Base-by-base conservation (phyloP, 2,113 vertebrate species). In the Protobothrops mucrosquamatus region DNA sequence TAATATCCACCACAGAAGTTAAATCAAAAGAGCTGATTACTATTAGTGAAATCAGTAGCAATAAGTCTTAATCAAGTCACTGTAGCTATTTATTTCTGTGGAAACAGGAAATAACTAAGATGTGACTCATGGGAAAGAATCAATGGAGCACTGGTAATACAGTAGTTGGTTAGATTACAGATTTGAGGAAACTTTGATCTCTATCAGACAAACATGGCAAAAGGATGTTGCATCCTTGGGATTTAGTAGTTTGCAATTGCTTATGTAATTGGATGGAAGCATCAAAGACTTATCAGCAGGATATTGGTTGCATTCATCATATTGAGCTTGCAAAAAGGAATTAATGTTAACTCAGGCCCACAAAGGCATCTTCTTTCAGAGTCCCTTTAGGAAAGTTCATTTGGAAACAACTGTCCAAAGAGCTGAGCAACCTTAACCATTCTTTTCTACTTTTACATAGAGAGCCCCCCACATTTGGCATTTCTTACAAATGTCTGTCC, bases 61-160 rank as follows among this genome's bases (percentile, higher is more conserved):
- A 43, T 87, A 87, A n/a, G 24, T 43, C 24, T 48, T 64, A 52
- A 87, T 61, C 23, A 7, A 48, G 81, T 59, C 89, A 43, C 20
- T 64, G 81, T 54, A 90, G 81, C 81, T 90, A 90, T 90, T 90
- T 93, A 48, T 93, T 23, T 87, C 56, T 87, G 22, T 64, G 81
- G 81, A 90, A 93, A 90, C 92, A 93, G 92, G 92, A 93, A 93
- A 93, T 93, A 93, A 87, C 89, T 90, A 90, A 93, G 92, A 93
- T 39, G 24, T 90, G 89, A 93, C n/a, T 93, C 92, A 93, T 93
- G 89, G 69, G 92, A 93, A 93, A 85, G 43, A 86, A 93, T 89
- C 86, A 85, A 87, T 64, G 56, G 81, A 85, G 39, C 90, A 86
- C 92, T 90, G 57, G 22, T 90, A 61, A 89, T 90, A 54, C 86